Evolutionary conservation across 2,113 vertebrate species (phyloP).

Genomic region (Tachysurus vachellii): DNA sequence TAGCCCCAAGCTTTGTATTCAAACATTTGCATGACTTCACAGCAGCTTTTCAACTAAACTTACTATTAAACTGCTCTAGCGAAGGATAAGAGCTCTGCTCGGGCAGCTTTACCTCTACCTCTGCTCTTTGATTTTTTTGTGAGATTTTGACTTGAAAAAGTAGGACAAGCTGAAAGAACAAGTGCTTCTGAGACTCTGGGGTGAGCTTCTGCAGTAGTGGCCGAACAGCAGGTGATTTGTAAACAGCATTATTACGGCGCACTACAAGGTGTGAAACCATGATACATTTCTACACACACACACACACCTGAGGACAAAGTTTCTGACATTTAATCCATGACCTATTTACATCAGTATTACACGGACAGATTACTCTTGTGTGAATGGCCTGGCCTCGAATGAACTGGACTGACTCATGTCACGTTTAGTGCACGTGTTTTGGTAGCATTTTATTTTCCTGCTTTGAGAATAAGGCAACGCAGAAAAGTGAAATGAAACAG

Average conservation of each 20-base stretch:
- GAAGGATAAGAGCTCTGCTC: constrained; percentile 40
- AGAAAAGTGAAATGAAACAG: neutral
- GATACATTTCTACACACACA: constrained; percentile 33
- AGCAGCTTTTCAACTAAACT: neutral
- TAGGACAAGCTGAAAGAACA: constrained; percentile 1
- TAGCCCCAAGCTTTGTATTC: neutral
- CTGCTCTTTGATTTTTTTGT: no score
- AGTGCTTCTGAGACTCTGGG: neutral
- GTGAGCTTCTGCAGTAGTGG: neutral
- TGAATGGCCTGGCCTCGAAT: neutral
- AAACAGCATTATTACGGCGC: constrained; percentile 40
- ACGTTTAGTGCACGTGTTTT: neutral
- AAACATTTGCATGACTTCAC: neutral
- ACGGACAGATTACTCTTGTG: neutral
- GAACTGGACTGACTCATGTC: neutral
- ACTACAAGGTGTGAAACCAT: constrained; percentile 29
- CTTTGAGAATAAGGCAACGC: neutral
- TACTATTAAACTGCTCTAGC: neutral
- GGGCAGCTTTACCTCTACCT: neutral
- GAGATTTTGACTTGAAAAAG: constrained; percentile 23
- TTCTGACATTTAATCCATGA: neutral
- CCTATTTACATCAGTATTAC: constrained; percentile 2
- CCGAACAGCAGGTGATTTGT: constrained; percentile 44
- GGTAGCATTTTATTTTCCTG: neutral
- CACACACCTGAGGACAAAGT: constrained; percentile 6